Conservation (phyloP, 1,140 invertebrate species). For the Periplaneta americana region DNA sequence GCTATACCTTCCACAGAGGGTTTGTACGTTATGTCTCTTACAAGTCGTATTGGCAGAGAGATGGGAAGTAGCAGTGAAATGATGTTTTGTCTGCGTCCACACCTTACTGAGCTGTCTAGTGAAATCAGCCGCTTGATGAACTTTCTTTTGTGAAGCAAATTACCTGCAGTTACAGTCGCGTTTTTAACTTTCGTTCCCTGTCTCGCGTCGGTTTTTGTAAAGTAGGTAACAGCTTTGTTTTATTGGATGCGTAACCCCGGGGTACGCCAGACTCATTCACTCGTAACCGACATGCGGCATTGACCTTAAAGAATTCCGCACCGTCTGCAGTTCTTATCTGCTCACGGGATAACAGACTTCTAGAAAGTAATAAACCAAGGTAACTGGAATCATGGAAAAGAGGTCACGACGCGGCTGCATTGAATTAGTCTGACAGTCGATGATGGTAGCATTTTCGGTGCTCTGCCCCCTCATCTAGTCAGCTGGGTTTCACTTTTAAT, state of each 20-base stretch:
- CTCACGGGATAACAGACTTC: neutral
- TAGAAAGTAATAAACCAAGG: neutral
- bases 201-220: neutral
- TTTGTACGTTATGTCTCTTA: no score
- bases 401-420: no score
- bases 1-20: no score
- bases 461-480: no score
- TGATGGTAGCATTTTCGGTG: no score
- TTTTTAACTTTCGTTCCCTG: neutral
- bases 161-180: neutral
- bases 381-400: neutral
- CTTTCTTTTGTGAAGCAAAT: neutral
- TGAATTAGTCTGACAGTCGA: no score
- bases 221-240: neutral
- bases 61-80: no score
- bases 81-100: no score
- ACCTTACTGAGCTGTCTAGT: no score
- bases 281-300: neutral
- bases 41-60: no score
- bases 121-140: no score
- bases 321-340: neutral
- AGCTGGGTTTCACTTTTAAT: no score
- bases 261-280: neutral
- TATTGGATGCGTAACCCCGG: neutral
- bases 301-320: neutral